A percentile compares a stretch with the other conserved stretches of the same genome.
phyloP scores from a whole-genome alignment of 2,113 vertebrate genomes.

The Meleagris gallopavo region DNA sequence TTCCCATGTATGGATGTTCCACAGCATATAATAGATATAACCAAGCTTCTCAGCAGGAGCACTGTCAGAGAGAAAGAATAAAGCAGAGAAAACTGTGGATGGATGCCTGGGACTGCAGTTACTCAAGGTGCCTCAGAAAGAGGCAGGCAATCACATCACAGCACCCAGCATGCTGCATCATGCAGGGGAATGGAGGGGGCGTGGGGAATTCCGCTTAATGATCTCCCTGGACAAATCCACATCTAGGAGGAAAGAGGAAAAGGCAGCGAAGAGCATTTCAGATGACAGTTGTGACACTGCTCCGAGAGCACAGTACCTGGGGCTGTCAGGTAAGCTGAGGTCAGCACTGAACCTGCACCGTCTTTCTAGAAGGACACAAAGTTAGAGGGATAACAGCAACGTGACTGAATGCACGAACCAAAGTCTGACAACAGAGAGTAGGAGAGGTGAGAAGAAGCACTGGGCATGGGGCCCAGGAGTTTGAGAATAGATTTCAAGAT shows the following conservation, averaged over 20 bases:
- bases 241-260: neutral
- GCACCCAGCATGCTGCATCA: neutral
- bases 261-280: slow-evolving; percentile 29
- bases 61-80: neutral
- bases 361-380: neutral
- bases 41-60: neutral
- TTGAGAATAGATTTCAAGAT: too few species aligned
- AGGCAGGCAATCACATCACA: neutral
- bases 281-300: neutral
- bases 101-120: neutral
- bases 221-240: neutral
- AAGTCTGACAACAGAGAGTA: neutral
- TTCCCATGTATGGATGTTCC: neutral
- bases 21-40: neutral
- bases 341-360: neutral
- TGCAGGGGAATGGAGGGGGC: neutral
- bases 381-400: neutral
- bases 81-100: neutral
- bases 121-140: neutral
- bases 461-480: neutral
- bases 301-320: neutral
- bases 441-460: neutral
- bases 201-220: neutral
- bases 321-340: slow-evolving; percentile 36
- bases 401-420: neutral